These are phyloP conservation scores for Ylistrum balloti DNA, from an alignment of 1,140 invertebrate genomes.

Conservation along the genomic window DNA sequence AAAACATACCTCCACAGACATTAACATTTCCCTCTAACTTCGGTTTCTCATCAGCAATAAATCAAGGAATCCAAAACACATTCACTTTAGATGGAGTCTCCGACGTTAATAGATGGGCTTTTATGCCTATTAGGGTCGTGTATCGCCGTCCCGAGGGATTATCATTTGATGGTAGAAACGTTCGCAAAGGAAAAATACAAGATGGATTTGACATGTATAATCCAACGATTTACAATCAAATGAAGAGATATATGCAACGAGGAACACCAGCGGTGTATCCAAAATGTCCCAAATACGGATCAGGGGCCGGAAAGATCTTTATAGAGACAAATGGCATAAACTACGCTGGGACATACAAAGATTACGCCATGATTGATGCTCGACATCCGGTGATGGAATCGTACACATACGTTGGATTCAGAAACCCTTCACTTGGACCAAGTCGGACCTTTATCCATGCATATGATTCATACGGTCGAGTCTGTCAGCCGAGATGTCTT, in stretches of 20 bases:
- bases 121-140: slow-evolving; percentile 52
- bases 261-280: slow-evolving; percentile 46
- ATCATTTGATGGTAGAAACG: neutral
- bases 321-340: slow-evolving; percentile 66
- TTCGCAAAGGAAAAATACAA: neutral
- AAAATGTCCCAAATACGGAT: slow-evolving; percentile 49
- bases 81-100: slow-evolving; percentile 51
- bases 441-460: slow-evolving; percentile 61
- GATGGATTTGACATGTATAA: slow-evolving; percentile 45
- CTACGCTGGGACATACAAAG: slow-evolving; percentile 69
- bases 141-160: slow-evolving; percentile 44
- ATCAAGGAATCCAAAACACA: slow-evolving; percentile 48
- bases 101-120: slow-evolving; percentile 54
- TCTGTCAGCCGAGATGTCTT: slow-evolving; percentile 68
- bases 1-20: neutral
- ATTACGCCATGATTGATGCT: slow-evolving; percentile 70
- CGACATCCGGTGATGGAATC: slow-evolving; percentile 65
- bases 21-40: neutral
- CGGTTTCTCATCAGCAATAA: neutral
- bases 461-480: slow-evolving; percentile 70
- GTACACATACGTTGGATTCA: slow-evolving; percentile 67
- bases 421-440: slow-evolving; percentile 57
- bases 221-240: slow-evolving; percentile 8
- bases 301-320: slow-evolving; percentile 62
- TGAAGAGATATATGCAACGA: slow-evolving; percentile 28